Conservation (phyloP, 1,140 invertebrate species). For the Brachionus angularis region DNA sequence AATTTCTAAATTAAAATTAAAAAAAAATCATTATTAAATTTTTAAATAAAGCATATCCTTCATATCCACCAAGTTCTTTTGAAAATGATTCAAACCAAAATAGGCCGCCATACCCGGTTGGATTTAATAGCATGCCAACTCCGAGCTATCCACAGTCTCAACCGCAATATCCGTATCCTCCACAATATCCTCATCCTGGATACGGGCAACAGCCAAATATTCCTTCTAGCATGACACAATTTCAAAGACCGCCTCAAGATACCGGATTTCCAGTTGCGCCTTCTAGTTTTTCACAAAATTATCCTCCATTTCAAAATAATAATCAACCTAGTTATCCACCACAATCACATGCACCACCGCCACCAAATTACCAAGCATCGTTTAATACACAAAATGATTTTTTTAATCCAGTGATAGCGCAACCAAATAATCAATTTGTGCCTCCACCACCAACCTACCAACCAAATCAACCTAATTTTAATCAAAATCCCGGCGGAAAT, state of each 20-base stretch:
- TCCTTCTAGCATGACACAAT: no score
- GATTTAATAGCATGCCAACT: background rate
- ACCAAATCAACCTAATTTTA: background rate
- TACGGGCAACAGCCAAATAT: no score
- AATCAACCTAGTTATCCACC: background rate
- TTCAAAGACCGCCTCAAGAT: no score
- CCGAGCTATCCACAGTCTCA: no score
- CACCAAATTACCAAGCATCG: background rate
- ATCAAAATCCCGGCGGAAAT: background rate
- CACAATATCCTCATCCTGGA: constrained; percentile 11
- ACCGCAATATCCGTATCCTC: constrained; percentile 12
- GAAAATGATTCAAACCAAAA: background rate
- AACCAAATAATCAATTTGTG: background rate
- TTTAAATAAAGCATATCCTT: no score
- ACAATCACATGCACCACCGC: background rate
- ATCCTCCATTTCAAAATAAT: background rate
- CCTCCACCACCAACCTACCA: background rate
- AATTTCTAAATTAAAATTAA: no score
- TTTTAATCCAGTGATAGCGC: no score
- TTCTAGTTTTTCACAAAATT: background rate
- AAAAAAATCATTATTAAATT: no score
- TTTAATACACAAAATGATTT: no score
- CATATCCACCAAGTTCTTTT: background rate
- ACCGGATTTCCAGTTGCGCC: constrained; percentile 12
- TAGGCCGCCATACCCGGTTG: constrained; percentile 14